Percentiles rank a stretch among this genome's conserved stretches.
These are phyloP conservation scores for Sycophila sp. DNA, from an alignment of 1,140 invertebrate species.

Conservation along the genomic window DNA sequence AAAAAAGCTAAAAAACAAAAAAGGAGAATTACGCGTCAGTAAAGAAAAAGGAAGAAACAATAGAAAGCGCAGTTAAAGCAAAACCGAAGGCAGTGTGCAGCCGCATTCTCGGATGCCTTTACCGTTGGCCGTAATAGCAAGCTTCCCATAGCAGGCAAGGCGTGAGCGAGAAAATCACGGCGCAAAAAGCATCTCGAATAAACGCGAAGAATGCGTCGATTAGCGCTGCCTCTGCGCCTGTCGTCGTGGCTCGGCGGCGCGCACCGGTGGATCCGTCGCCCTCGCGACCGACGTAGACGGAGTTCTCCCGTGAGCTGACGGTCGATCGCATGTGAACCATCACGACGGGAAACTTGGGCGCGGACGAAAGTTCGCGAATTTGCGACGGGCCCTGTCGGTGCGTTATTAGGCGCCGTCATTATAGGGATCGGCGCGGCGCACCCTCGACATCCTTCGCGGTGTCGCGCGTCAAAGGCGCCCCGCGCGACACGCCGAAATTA, in stretches of 20 bases:
- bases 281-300: background rate
- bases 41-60: no score
- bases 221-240: background rate
- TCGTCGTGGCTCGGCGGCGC: background rate
- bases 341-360: no score
- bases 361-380: no score
- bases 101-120: no score
- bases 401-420: constrained; percentile 21
- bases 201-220: background rate
- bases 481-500: background rate
- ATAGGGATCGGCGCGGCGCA: background rate
- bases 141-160: no score
- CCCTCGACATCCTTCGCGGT: background rate
- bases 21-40: no score
- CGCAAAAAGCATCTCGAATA: background rate
- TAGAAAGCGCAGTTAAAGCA: no score
- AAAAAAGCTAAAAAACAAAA: no score
- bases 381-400: background rate
- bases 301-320: background rate
- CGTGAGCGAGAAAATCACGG: background rate
- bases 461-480: no score
- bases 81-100: no score
- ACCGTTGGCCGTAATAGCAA: no score
- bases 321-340: no score
- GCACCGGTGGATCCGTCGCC: background rate